Conservation (phyloP, 2,797 vertebrate genomes). For the Synaphobranchus kaupii region DNA sequence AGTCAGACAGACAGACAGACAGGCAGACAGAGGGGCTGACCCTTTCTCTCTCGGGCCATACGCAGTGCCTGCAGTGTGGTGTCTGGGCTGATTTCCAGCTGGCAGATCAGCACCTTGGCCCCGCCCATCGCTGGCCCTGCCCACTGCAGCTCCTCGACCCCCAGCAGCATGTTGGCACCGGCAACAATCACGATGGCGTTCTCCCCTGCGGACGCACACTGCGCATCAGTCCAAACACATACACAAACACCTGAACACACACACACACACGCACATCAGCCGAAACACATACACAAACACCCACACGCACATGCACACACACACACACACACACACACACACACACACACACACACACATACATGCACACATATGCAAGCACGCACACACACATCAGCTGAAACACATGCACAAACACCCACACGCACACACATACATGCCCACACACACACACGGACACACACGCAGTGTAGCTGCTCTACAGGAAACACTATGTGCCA, state of each 20-base stretch:
- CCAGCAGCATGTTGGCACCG: conserved; percentile 91
- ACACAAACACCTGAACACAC: neutral
- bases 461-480: neutral
- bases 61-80: conserved; percentile 83
- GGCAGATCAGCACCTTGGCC: conserved; percentile 88
- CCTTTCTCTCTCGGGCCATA: conserved; percentile 81
- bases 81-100: conserved; percentile 86
- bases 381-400: neutral
- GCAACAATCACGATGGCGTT: conserved; percentile 95
- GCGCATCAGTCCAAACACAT: neutral
- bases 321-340: neutral
- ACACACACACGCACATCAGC: neutral
- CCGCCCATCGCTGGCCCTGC: conserved; percentile 73
- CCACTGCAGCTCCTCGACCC: conserved; percentile 75
- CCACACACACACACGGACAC: neutral
- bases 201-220: conserved; percentile 75
- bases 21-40: conserved; percentile 65
- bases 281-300: neutral
- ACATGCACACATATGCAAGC: neutral
- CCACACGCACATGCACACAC: no score
- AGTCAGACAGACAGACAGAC: neutral
- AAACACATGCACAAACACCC: no score
- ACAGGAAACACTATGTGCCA: neutral
- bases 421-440: no score
- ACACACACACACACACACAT: neutral